These are phyloP conservation scores for Lamellibrachia columna DNA, from an alignment of 2,888 invertebrate genomes.

Conservation along the genomic window DNA sequence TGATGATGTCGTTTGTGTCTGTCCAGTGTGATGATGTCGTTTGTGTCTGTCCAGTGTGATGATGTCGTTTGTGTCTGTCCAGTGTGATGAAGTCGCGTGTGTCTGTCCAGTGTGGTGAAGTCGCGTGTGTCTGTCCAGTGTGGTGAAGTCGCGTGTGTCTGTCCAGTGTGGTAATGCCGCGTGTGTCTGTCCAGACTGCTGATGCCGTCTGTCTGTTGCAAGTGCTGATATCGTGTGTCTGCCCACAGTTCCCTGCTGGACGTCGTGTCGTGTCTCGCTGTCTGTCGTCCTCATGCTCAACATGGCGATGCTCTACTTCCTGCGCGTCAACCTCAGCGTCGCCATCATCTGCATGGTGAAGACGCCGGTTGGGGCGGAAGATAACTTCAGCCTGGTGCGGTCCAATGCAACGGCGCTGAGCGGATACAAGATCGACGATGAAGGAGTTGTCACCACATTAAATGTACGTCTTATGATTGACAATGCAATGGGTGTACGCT, in stretches of 20 bases:
- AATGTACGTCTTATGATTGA: neutral
- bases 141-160: too few relatives aligned
- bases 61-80: too few relatives aligned
- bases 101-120: too few relatives aligned
- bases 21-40: neutral
- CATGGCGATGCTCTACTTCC: constrained; percentile 35
- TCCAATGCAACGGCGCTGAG: neutral
- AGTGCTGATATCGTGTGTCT: neutral
- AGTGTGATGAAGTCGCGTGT: too few relatives aligned
- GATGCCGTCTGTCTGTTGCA: neutral
- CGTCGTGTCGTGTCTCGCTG: constrained; percentile 32
- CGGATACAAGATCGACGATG: neutral
- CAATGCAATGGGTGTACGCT: too few relatives aligned
- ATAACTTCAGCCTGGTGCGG: neutral
- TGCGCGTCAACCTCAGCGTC: constrained; percentile 38
- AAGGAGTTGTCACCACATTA: neutral
- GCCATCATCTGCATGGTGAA: constrained; percentile 41
- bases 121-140: too few relatives aligned
- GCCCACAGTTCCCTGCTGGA: constrained; percentile 30
- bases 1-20: too few relatives aligned
- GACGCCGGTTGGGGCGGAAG: neutral
- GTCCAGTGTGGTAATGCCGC: too few relatives aligned
- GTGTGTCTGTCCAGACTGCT: too few relatives aligned
- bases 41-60: neutral
- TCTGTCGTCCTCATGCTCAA: constrained; percentile 33